phyloP scores from a whole-genome alignment of 2,797 vertebrate species.

The Periparus ater region DNA sequence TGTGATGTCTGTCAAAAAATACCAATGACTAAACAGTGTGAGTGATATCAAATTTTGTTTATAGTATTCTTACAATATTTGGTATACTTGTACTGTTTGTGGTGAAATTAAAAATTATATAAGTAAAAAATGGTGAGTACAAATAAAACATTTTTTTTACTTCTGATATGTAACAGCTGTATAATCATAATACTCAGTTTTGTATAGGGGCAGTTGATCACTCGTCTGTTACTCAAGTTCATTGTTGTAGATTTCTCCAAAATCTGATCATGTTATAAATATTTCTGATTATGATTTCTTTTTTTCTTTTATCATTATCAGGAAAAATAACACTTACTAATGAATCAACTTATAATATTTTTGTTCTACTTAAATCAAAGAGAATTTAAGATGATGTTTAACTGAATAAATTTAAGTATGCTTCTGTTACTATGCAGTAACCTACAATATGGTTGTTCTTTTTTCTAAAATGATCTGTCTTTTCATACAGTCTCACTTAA shows the following conservation, averaged over 20 bases:
- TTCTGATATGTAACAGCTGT: not conserved
- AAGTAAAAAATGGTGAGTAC: not conserved
- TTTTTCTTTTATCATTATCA: not conserved
- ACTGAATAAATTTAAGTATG: not conserved
- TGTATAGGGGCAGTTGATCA: not conserved
- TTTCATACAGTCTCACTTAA: not conserved
- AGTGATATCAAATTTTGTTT: not conserved
- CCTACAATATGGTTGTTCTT: not conserved
- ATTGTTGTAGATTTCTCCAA: not conserved
- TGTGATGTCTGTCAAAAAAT: conserved; percentile 15
- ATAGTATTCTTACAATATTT: not conserved
- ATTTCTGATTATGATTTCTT: not conserved
- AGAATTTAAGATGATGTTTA: not conserved
- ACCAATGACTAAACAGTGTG: not conserved
- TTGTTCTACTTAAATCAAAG: not conserved
- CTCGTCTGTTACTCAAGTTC: not conserved
- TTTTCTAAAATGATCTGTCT: not conserved
- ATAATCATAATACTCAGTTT: not conserved
- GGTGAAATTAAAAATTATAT: not conserved
- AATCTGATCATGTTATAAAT: not conserved
- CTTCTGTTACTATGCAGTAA: not conserved
- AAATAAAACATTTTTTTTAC: not conserved
- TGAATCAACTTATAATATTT: not conserved
- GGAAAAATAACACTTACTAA: not conserved
- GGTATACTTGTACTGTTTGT: not conserved